Base-by-base conservation (phyloP, 2,797 vertebrate genomes). In the Tarsius wallacei region DNA sequence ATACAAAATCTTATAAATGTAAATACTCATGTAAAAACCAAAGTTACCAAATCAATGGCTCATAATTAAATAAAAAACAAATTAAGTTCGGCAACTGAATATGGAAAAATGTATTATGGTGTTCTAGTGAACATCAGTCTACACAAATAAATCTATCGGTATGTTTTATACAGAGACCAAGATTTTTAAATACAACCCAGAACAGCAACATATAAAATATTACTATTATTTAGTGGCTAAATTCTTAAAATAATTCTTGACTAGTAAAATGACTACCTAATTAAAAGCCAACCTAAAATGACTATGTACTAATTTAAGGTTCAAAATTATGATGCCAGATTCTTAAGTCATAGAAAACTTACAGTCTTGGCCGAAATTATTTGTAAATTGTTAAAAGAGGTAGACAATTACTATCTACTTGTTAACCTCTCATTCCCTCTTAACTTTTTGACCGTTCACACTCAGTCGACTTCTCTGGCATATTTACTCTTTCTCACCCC, bases 231-330 rank as follows among this genome's bases (percentile, higher is more conserved):
- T 63, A 0, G 8, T 42, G 68, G 19, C 36, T 64, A 68, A 78
- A 83, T 59, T 96, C 24, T 89, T 74, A 91, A 94, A 82, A 49
- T 49, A 80, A 70, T 42, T 61, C n/a, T 74, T 73, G 9, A 57
- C 59, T 78, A 74, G 33, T 78, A n/a, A 71, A 97, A 91, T 19
- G 89, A 73, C 53, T 61, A 0, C 16, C 28, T 66, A 92, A 92
- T 42, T 82, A 76, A 15, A 96, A 68, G 15, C 17, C 47, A 96
- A 95, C 12, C 24, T 80, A 91, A 88, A 96, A 93, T 83, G 16
- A 81, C 3, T 70, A 88, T 63, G 19, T 90, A 36, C 21, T 53
- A 93, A 92, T 70, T 82, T 81, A 84, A 64, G 36, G 28, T 70
- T 42, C 90, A 92, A 84, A 87, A 14, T 17, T 77, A 42, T 84